These are phyloP conservation scores for Phalacrocorax brasilianus DNA, from an alignment of 2,113 vertebrate genomes.

Conservation along the genomic window DNA sequence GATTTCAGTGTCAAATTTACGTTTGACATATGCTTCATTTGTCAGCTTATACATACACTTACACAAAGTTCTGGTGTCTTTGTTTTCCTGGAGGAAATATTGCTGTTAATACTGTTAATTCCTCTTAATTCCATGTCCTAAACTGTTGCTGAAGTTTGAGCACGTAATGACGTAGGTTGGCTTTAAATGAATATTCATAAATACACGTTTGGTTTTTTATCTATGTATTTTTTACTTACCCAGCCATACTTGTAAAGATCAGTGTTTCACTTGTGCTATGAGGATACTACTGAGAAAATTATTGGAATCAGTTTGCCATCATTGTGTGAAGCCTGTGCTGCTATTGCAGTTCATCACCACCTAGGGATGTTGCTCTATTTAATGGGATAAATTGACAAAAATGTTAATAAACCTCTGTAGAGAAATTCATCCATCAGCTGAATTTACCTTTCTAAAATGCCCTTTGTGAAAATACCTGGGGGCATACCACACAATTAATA, in stretches of 20 bases:
- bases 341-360: slow-evolving; percentile 35
- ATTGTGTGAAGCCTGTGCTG: slow-evolving; percentile 11
- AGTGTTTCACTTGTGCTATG: neutral
- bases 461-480: slow-evolving; percentile 39
- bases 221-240: neutral
- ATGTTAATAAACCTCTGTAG: slow-evolving; percentile 61
- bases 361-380: slow-evolving; percentile 48
- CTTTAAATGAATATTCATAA: neutral
- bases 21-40: neutral
- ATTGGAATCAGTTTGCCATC: neutral
- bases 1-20: neutral
- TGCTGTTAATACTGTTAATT: neutral
- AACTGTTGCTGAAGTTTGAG: neutral
- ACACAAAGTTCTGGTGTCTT: neutral
- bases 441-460: slow-evolving; percentile 52
- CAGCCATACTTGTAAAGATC: neutral
- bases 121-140: neutral
- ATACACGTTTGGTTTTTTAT: neutral
- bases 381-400: slow-evolving; percentile 57
- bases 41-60: neutral
- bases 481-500: neutral
- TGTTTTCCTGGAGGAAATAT: neutral
- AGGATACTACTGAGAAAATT: slow-evolving; percentile 36
- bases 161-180: neutral
- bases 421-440: slow-evolving; percentile 56